A percentile compares a stretch with the other conserved stretches of the same genome.
Evolutionary conservation across 2,113 vertebrate genomes (phyloP).

Genomic region (Chlamydotis undulata): DNA sequence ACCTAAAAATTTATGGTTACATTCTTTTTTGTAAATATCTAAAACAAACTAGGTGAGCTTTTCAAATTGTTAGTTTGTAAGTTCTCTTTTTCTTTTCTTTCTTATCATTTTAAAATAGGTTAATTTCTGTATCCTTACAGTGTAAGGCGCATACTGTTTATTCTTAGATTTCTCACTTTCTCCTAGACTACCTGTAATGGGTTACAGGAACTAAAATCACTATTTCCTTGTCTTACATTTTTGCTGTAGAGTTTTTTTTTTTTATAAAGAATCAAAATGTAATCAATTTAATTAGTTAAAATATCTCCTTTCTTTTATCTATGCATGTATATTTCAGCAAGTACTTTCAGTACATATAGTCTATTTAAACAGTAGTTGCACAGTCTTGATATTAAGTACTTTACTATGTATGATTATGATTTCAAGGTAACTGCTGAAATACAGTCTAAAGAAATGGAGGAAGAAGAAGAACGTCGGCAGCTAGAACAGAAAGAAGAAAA

Average conservation of each 20-base stretch:
- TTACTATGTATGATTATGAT: neutral
- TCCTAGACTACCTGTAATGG: neutral
- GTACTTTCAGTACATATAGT: neutral
- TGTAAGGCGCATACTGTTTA: neutral
- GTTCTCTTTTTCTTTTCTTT: neutral
- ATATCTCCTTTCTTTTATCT: neutral
- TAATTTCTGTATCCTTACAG: neutral
- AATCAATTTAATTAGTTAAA: neutral
- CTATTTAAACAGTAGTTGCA: neutral
- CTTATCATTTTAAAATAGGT: neutral
- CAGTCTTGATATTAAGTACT: neutral
- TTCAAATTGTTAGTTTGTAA: neutral
- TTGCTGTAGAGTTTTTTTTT: neutral
- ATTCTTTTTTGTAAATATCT: neutral
- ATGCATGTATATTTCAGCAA: neutral
- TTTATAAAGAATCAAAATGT: neutral
- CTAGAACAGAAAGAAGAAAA: constrained; percentile 64
- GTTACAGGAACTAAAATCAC: neutral
- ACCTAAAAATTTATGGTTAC: neutral
- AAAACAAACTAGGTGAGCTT: neutral
- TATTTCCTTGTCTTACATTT: neutral
- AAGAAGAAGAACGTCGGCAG: constrained; percentile 64
- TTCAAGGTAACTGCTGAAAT: constrained; percentile 74
- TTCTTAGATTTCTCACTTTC: neutral
- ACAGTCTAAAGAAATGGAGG: constrained; percentile 69